Evolutionary conservation across 2,797 vertebrate genomes (phyloP).

Genomic region (Squalus acanthias): DNA sequence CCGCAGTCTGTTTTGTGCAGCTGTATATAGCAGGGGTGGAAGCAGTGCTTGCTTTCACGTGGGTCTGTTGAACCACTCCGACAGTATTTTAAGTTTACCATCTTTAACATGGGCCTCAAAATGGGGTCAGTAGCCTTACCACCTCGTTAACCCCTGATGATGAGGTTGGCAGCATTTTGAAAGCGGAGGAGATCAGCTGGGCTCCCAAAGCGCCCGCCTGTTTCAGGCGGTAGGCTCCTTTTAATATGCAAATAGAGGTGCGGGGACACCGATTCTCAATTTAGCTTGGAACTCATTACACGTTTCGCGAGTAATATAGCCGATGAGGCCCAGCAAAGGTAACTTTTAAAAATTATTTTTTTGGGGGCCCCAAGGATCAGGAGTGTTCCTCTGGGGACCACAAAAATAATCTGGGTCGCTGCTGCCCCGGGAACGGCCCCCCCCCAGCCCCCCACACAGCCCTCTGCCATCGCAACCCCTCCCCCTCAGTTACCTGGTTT

Average conservation of each 20-base stretch:
- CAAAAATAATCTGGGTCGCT: background rate
- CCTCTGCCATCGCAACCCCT: background rate
- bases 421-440: background rate
- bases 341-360: background rate
- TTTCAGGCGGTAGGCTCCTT: background rate
- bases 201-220: background rate
- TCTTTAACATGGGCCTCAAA: background rate
- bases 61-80: background rate
- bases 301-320: background rate
- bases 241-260: background rate
- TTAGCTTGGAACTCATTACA: background rate
- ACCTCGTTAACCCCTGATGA: background rate
- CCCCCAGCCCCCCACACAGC: background rate
- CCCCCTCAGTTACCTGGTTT: background rate
- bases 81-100: background rate
- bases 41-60: background rate
- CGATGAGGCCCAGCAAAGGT: no score
- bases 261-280: no score
- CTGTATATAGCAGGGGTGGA: background rate
- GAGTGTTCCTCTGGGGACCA: background rate
- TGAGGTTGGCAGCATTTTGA: background rate
- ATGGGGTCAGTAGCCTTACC: background rate
- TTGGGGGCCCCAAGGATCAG: background rate
- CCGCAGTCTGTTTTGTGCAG: background rate
- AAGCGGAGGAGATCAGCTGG: background rate